Conservation (phyloP, 2,113 vertebrate genomes). For the Ursus arctos region DNA sequence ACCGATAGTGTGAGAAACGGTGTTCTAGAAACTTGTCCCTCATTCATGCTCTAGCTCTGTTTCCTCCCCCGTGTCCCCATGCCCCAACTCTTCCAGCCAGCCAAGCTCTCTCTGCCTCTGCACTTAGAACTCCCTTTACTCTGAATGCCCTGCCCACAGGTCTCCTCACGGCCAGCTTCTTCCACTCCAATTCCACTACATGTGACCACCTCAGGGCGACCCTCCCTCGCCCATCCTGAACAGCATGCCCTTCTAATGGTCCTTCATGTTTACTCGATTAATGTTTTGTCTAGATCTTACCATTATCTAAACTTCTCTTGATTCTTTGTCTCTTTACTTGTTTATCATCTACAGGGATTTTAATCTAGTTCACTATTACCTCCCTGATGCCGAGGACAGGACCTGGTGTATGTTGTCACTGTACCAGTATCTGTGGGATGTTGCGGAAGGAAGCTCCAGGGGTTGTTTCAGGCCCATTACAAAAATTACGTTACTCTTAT, state of each 20-base stretch:
- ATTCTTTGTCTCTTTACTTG: neutral
- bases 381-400: neutral
- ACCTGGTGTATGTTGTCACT: neutral
- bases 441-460: neutral
- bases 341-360: neutral
- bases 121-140: neutral
- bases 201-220: neutral
- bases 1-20: neutral
- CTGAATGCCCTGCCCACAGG: neutral
- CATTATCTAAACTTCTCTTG: neutral
- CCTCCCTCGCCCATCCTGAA: neutral
- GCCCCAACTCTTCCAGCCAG: neutral
- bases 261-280: neutral
- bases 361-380: neutral
- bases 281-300: neutral
- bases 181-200: neutral
- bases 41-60: neutral
- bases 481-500: slow-evolving; percentile 15
- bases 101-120: neutral
- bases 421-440: neutral
- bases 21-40: neutral
- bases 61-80: neutral
- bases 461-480: neutral
- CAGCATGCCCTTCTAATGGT: neutral
- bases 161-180: neutral